Conservation (phyloP, 2,113 vertebrate genomes). For the Passer domesticus region DNA sequence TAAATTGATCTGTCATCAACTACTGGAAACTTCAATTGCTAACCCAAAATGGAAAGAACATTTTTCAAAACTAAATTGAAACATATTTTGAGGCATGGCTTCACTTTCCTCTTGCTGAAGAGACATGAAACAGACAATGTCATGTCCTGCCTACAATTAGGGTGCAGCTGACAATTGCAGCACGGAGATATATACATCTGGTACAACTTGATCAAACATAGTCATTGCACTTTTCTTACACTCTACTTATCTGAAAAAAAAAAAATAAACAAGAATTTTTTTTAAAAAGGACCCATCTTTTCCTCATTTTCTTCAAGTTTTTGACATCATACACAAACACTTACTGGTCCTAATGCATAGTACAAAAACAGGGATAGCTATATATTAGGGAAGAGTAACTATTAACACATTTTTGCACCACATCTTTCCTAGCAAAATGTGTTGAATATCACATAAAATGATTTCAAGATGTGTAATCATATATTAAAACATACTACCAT, state of each 20-base stretch:
- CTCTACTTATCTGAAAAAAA: neutral
- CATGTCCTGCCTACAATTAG: neutral
- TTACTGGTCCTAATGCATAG: neutral
- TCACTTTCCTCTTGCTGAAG: neutral
- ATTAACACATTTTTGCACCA: neutral
- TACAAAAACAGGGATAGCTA: neutral
- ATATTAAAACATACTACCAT: neutral
- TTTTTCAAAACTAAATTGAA: neutral
- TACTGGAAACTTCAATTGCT: neutral
- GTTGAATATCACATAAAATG: neutral
- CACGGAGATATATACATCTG: neutral
- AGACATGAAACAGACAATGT: neutral
- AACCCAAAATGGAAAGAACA: neutral
- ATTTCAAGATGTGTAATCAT: neutral
- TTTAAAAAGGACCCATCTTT: neutral
- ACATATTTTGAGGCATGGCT: neutral
- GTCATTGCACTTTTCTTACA: neutral
- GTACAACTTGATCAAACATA: neutral
- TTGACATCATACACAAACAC: neutral
- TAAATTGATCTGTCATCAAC: neutral
- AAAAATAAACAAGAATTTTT: neutral
- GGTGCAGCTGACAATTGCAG: neutral
- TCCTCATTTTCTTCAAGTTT: neutral
- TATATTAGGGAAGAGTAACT: neutral
- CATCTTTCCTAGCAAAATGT: neutral